These are phyloP conservation scores for Pomatorhinus ruficollis DNA, from an alignment of 2,113 vertebrate genomes.

Conservation along the genomic window DNA sequence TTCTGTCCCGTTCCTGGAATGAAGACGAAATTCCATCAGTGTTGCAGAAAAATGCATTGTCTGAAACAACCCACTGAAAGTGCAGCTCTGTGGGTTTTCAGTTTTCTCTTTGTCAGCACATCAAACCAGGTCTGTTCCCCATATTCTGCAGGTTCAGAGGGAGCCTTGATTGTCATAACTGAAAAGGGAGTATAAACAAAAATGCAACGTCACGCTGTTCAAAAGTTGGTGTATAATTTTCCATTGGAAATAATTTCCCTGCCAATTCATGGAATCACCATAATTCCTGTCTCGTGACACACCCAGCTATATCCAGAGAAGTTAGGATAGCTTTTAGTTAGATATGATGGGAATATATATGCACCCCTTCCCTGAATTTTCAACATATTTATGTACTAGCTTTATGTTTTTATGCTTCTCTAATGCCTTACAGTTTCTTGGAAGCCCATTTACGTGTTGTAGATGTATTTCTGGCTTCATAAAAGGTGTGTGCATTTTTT, in stretches of 20 bases:
- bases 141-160: neutral
- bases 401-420: neutral
- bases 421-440: neutral
- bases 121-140: neutral
- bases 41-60: neutral
- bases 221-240: neutral
- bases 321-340: neutral
- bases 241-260: neutral
- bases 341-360: neutral
- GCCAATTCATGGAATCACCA: neutral
- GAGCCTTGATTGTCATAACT: neutral
- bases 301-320: neutral
- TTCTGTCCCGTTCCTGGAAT: neutral
- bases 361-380: neutral
- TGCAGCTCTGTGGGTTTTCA: neutral
- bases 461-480: neutral
- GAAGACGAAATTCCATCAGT: neutral
- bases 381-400: neutral
- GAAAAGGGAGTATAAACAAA: neutral
- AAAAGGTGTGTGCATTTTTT: neutral
- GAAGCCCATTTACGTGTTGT: fast-evolving
- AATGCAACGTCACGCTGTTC: neutral
- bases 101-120: neutral
- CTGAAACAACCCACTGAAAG: neutral
- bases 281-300: fast-evolving